Base-by-base conservation (phyloP, 2,888 invertebrate species). In the Athalia rosae region DNA sequence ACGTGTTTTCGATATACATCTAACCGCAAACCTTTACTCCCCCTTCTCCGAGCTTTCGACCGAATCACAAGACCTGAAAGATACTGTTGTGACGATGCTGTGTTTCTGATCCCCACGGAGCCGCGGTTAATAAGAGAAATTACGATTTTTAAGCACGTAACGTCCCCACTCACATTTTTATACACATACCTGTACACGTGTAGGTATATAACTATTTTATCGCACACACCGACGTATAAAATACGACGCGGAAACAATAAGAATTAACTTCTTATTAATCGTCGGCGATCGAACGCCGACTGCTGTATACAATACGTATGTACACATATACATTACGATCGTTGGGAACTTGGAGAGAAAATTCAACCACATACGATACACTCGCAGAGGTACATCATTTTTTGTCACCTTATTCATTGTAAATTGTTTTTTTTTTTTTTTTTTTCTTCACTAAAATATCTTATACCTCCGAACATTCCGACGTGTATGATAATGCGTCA, bases 111-210 rank as follows among this genome's bases (percentile, higher is more conserved):
- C 11, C 41, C 58, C 45, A 43, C 9, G 41, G 4, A 45, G 41
- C 48, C 48, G 47, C 74, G n/a, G 74, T 74, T 74, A 74, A 74
- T 74, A 74, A 74, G 74, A 74, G 74, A 74, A 74, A 74, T 74
- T 74, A 74, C 74, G 74, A 59, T 74, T 74, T 74, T 74, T 59
- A 74, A 74, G 61, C 74, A 74, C 74, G 74, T 74, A 74, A 59
- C 7, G 47, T 13, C 28, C 28, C 74, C 62, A 62, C 74, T 74
- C 74, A 61, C 74, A 74, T 74, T 74, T 74, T 61, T 61, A 74
- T 61, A 61, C 13, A 47, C 11, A 63, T n/a, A n/a, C 63, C 45
- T 45, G 45, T 13, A 11, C 9, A 7, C n/a, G n/a, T 53, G 13
- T 8, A 13, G 48, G 5, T 43, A 61, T 48, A n/a, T 28, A 62